phyloP scores from a whole-genome alignment of 2,888 invertebrate genomes.

The Teinopalpus imperialis region DNA sequence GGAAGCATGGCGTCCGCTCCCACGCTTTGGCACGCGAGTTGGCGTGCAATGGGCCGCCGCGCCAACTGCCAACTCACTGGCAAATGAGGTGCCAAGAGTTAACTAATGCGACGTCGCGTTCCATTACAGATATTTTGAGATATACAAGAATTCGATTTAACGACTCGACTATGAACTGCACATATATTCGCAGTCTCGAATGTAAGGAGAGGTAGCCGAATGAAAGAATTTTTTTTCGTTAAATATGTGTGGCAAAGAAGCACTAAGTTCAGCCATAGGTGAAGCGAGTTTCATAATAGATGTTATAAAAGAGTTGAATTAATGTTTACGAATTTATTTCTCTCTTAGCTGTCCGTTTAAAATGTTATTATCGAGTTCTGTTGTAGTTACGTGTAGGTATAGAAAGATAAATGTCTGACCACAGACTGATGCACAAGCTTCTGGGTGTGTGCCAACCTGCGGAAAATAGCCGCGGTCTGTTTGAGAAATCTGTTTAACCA shows the following conservation, averaged over 20 bases:
- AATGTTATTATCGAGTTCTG: neutral
- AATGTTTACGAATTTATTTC: too few species aligned
- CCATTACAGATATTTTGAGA: conserved; percentile 30
- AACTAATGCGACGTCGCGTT: conserved; percentile 30
- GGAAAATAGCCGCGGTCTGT: conserved; percentile 40
- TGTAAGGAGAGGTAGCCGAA: too few species aligned
- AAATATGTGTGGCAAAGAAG: too few species aligned
- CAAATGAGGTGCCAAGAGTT: conserved; percentile 26
- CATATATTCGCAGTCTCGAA: too few species aligned
- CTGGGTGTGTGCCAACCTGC: conserved; percentile 56
- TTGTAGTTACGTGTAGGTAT: conserved; percentile 28
- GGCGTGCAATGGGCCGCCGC: conserved; percentile 32
- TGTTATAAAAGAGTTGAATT: too few species aligned
- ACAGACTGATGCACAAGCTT: conserved; percentile 35
- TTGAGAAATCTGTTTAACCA: neutral
- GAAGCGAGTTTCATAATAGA: too few species aligned
- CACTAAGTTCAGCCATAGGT: too few species aligned
- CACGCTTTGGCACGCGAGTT: conserved; percentile 67
- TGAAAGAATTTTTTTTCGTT: too few species aligned
- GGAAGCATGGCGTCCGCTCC: conserved; percentile 66
- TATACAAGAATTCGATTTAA: conserved; percentile 5
- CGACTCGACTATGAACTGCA: neutral
- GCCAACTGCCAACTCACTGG: conserved; percentile 26
- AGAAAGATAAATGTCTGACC: conserved; percentile 35
- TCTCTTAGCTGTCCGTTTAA: conserved; percentile 4